phyloP scores from a whole-genome alignment of 2,888 invertebrate genomes.

The Spodoptera littoralis region DNA sequence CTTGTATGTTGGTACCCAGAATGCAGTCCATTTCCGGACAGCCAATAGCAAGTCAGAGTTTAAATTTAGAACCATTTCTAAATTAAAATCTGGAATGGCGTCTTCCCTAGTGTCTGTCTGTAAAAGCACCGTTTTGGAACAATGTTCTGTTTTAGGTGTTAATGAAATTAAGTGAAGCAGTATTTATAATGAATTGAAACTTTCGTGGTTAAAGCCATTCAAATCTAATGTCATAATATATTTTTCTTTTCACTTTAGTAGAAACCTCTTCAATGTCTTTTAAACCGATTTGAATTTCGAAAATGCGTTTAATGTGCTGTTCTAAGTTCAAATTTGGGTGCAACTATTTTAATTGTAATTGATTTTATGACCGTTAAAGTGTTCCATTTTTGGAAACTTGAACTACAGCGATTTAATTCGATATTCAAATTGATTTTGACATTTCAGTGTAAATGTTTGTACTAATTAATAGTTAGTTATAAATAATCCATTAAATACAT shows the following conservation, averaged over 20 bases:
- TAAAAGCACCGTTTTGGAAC: slow-evolving; percentile 55
- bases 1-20: slow-evolving; percentile 63
- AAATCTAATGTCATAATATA: slow-evolving; percentile 45
- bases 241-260: slow-evolving; percentile 41
- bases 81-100: slow-evolving; percentile 51
- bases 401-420: slow-evolving; percentile 18
- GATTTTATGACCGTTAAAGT: slow-evolving; percentile 47
- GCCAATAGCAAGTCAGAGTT: slow-evolving; percentile 60
- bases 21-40: slow-evolving; percentile 75
- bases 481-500: background rate
- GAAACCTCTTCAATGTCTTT: slow-evolving; percentile 22
- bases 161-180: slow-evolving; percentile 43
- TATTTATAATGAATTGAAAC: slow-evolving; percentile 36
- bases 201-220: slow-evolving; percentile 37
- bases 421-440: slow-evolving; percentile 16
- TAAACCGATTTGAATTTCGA: slow-evolving; percentile 34
- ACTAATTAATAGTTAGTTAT: background rate
- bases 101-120: slow-evolving; percentile 41
- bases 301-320: slow-evolving; percentile 37
- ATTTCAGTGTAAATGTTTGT: slow-evolving; percentile 13
- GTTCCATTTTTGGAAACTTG: slow-evolving; percentile 35
- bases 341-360: slow-evolving; percentile 55
- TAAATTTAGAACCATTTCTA: slow-evolving; percentile 72
- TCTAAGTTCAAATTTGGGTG: slow-evolving; percentile 29
- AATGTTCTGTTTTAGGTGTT: slow-evolving; percentile 26